Evolutionary conservation across 2,113 vertebrate genomes (phyloP).

Genomic region (Cyphomyrus plagiostoma): DNA sequence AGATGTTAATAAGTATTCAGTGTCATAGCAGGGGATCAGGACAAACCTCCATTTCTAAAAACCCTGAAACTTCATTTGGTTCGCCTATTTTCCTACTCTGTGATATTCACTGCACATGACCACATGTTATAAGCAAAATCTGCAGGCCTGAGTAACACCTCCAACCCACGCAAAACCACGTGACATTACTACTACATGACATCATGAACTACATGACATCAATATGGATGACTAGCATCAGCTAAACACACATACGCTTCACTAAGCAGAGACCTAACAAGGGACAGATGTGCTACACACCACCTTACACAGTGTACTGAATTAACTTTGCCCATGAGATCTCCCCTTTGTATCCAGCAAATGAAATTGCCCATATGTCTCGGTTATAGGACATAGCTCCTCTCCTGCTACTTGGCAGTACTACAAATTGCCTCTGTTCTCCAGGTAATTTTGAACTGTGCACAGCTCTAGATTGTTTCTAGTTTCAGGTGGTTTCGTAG

Average conservation of each 20-base stretch:
- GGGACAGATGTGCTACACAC: background rate
- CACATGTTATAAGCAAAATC: background rate
- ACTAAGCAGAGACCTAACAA: background rate
- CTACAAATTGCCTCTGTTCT: background rate
- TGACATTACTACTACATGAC: background rate
- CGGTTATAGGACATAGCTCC: background rate
- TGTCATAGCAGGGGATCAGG: background rate
- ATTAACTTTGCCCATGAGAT: background rate
- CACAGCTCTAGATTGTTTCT: background rate
- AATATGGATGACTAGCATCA: background rate
- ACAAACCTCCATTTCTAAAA: background rate
- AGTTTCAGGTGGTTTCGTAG: background rate
- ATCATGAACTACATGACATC: background rate
- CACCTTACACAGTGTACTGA: background rate
- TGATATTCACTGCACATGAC: background rate
- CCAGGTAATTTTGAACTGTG: background rate
- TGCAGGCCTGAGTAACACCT: background rate
- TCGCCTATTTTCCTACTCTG: background rate
- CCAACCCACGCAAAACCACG: background rate
- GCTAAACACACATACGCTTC: background rate
- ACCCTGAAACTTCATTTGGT: background rate
- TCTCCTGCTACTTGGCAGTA: background rate
- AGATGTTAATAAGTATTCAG: background rate
- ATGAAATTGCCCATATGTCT: constrained; percentile 1
- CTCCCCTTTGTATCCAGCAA: background rate